Base-by-base conservation (phyloP, 2,113 vertebrate genomes). In the Onychostoma macrolepis region DNA sequence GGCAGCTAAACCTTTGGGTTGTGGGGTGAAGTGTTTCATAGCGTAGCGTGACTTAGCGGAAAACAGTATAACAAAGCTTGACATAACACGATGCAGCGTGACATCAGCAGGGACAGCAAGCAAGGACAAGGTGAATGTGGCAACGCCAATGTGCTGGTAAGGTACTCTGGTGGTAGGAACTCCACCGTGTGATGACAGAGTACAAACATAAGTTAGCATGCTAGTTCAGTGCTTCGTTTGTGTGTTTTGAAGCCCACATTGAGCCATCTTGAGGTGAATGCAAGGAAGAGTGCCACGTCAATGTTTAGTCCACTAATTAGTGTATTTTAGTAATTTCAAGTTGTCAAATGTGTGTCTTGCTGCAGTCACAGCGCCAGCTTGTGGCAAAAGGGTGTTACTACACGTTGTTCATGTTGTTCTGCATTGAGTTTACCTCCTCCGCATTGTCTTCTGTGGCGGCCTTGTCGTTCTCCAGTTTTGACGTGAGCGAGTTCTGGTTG, bases 401-500 rank as follows among this genome's bases (percentile, higher is more conserved):
- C 88, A 90, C 48, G 7, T 36, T 58, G 77, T 84, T 87, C 82
- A 90, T 78, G 95, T 43, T 43, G 41, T 98, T 99, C 95, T 97
- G 97, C 88, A 96, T 95, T 85, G 94, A 96, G 94, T 97, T 98
- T 93, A 96, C 96, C 86, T 97, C 98, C 4, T 94, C 77, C n/a
- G 85, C 91, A 0, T 91, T 96, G n/a, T 94, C 89, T 1, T 90
- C 89, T 9, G 91, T 90, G 87, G 80, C 87, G 0, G 92, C 95
- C 63, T 96, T 96, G 91, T 95, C 94, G 72, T 96, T 95, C 30
- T 97, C 97, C 0, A 96, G 96, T 90, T 97, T 97, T 84, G 97
- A 95, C 0, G 97, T 96, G 75, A 96, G 94, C 11, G 96, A 96
- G 94, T 97, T 98, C 94, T 97, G 96, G 92, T 98, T 97, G 93